Evolutionary conservation across 2,797 vertebrate genomes (phyloP).

Genomic region (Morelia viridis): DNA sequence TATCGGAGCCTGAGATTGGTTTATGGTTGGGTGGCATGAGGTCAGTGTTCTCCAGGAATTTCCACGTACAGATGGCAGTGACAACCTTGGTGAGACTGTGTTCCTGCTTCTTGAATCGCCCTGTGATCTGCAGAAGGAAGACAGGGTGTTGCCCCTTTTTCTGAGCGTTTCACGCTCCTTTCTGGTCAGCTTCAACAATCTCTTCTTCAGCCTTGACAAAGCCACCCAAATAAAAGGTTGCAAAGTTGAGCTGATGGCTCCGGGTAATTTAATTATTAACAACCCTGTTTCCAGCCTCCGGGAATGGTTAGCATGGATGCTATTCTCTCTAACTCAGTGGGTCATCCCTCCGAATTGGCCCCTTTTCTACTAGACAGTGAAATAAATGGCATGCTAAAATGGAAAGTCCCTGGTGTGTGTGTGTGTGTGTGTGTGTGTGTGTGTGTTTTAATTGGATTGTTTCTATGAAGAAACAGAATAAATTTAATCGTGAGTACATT

Average conservation of each 20-base stretch:
- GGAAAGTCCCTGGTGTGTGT: not conserved
- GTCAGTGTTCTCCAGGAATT: not conserved
- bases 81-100: too few relatives aligned
- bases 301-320: slow-evolving; percentile 2
- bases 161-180: not conserved
- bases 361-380: not conserved
- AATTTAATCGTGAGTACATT: slow-evolving; percentile 48
- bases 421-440: not conserved
- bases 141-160: not conserved
- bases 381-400: not conserved
- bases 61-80: not conserved
- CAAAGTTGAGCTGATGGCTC: slow-evolving; percentile 43
- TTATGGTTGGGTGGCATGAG: not conserved
- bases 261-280: slow-evolving; percentile 35
- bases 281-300: slow-evolving; percentile 37
- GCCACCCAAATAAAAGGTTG: not conserved
- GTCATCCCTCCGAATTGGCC: not conserved
- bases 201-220: not conserved
- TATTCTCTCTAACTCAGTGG: not conserved
- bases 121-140: not conserved
- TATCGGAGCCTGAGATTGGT: not conserved
- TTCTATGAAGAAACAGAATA: slow-evolving; percentile 40
- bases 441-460: not conserved
- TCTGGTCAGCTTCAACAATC: not conserved
- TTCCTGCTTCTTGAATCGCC: not conserved